phyloP scores from a whole-genome alignment of 64 coral and sea anemone genomes.

The Montipora sp. region DNA sequence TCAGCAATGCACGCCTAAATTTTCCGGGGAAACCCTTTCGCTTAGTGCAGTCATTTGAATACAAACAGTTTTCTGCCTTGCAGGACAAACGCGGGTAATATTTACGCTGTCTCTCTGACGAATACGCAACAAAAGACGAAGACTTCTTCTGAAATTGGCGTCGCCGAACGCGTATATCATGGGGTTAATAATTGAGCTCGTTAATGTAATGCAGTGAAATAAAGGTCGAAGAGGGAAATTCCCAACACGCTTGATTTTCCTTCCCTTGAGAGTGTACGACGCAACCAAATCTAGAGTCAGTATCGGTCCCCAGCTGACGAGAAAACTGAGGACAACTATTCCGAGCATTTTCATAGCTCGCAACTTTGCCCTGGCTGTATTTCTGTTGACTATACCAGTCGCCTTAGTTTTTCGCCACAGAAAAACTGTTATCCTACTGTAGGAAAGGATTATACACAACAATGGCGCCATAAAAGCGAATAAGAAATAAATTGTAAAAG shows the following conservation, averaged over 20 bases:
- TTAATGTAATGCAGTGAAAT: slow-evolving; percentile 16
- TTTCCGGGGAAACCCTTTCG: too few species aligned
- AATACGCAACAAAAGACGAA: not conserved
- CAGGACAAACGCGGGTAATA: not conserved
- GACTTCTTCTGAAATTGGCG: slow-evolving; percentile 16
- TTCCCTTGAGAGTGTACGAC: not conserved
- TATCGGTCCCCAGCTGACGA: slow-evolving; percentile 52
- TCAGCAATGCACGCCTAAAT: too few species aligned
- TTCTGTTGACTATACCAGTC: not conserved
- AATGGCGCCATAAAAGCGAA: slow-evolving; percentile 40
- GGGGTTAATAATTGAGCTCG: slow-evolving; percentile 51
- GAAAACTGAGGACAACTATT: slow-evolving; percentile 28
- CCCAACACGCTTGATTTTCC: not conserved
- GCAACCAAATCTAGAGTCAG: slow-evolving; percentile 29
- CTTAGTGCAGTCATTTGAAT: too few species aligned
- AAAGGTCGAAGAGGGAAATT: not conserved
- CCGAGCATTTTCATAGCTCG: slow-evolving; percentile 11
- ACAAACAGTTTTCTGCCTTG: too few species aligned
- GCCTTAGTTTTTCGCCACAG: slow-evolving; percentile 25
- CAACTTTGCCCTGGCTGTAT: slow-evolving; percentile 2
- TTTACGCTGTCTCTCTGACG: not conserved
- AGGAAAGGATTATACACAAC: not conserved
- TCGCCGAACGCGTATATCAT: slow-evolving; percentile 53
- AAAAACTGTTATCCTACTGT: slow-evolving; percentile 17
- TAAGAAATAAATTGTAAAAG: slow-evolving; percentile 45